Conservation (phyloP, 2,113 vertebrate genomes). For the Chaetops frenatus region DNA sequence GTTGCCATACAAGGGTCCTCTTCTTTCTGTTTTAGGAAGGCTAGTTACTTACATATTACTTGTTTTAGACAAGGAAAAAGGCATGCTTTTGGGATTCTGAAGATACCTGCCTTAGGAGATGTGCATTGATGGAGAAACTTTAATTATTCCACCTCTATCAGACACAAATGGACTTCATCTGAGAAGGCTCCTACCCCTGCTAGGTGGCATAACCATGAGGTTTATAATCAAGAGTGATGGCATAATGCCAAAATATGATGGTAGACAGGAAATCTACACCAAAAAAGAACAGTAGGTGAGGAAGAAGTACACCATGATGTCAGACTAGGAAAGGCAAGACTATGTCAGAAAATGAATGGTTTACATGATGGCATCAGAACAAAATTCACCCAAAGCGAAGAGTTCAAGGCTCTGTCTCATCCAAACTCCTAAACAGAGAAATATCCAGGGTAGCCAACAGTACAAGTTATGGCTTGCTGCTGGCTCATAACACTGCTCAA, state of each 20-base stretch:
- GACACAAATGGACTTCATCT: neutral
- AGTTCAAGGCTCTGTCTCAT: neutral
- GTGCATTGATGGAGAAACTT: neutral
- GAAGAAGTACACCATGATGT: fast-evolving
- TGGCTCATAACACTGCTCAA: neutral
- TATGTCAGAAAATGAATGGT: neutral
- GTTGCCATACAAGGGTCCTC: neutral
- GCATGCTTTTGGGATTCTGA: neutral
- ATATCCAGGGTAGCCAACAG: neutral
- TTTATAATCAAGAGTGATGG: neutral
- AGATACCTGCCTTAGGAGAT: neutral
- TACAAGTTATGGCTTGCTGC: neutral
- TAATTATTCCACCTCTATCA: neutral
- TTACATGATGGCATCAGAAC: neutral
- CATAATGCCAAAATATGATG: neutral
- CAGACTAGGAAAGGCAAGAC: neutral
- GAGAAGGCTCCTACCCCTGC: neutral
- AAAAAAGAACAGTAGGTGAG: neutral
- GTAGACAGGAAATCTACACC: neutral
- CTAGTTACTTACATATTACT: neutral
- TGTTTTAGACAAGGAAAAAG: neutral
- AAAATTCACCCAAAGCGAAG: neutral
- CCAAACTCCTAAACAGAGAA: neutral
- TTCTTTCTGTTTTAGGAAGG: neutral
- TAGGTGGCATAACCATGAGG: neutral